Evolutionary conservation across 2,888 invertebrate genomes (phyloP).

Genomic region (Epistrophella euchroma): DNA sequence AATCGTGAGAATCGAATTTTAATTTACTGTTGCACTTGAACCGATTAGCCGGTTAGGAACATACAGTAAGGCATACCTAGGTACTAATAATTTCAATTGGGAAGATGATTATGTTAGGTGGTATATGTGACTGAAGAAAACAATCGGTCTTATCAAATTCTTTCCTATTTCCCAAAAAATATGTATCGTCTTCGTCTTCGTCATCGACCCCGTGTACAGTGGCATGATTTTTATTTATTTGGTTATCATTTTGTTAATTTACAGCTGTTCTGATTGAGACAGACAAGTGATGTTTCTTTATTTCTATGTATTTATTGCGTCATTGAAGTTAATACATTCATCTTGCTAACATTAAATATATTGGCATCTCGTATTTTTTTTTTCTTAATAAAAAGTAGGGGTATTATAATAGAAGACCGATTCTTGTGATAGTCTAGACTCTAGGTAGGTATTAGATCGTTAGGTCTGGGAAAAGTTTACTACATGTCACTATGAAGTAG

Average conservation of each 20-base stretch:
- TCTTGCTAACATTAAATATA: not conserved
- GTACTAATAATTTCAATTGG: too few relatives aligned
- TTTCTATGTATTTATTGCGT: not conserved
- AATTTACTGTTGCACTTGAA: not conserved
- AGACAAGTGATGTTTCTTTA: not conserved
- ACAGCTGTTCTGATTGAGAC: not conserved
- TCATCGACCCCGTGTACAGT: conserved; percentile 12
- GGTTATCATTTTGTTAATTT: conserved; percentile 24
- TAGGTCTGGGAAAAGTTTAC: not conserved
- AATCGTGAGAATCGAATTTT: not conserved
- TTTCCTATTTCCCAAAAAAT: not conserved
- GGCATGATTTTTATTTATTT: conserved; percentile 70
- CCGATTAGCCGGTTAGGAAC: not conserved
- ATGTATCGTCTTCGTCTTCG: too few relatives aligned
- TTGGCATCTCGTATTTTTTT: not conserved
- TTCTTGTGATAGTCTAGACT: not conserved
- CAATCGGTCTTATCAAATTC: not conserved
- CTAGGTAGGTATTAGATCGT: too few relatives aligned
- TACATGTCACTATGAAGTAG: too few relatives aligned
- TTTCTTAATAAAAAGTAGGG: not conserved
- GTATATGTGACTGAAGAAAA: not conserved
- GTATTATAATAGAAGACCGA: conserved; percentile 1
- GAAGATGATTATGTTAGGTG: not conserved
- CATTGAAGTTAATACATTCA: not conserved
- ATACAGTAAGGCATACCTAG: too few relatives aligned